Conservation (phyloP, 2,113 vertebrate species). For the Gobiocypris rarus region DNA sequence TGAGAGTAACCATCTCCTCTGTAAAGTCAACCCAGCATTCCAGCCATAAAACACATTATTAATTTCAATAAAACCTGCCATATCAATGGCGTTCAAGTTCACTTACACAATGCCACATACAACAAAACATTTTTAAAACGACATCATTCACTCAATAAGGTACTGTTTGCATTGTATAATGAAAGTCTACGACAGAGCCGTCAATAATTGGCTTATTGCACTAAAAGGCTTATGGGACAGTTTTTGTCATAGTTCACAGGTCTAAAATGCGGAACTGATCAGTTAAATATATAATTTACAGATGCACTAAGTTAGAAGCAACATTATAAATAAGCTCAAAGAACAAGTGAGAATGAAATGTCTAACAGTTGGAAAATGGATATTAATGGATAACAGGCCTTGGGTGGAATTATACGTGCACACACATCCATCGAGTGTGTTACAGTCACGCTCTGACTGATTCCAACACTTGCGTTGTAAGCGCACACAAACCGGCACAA, state of each 20-base stretch:
- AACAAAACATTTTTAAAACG: background rate
- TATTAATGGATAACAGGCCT: background rate
- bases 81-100: slow-evolving; percentile 10
- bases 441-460: background rate
- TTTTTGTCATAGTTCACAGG: slow-evolving; percentile 26
- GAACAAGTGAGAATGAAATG: background rate
- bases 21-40: slow-evolving; percentile 15
- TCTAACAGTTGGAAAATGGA: background rate
- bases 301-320: background rate
- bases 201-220: slow-evolving; percentile 54
- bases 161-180: background rate
- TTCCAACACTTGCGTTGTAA: background rate
- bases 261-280: background rate
- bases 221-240: slow-evolving; percentile 40
- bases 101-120: slow-evolving; percentile 32
- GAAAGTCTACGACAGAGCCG: slow-evolving; percentile 38
- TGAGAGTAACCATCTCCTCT: background rate
- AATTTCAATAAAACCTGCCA: background rate
- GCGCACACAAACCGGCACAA: slow-evolving; percentile 32
- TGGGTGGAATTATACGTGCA: slow-evolving; percentile 7
- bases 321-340: slow-evolving; percentile 2
- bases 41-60: slow-evolving; percentile 8
- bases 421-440: background rate
- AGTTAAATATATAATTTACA: slow-evolving; percentile 38
- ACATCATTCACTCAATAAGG: slow-evolving; percentile 21